Evolutionary conservation across 2,888 invertebrate species (phyloP), one percentile per base, ranked within the genome.

Genomic region (Synanthedon formicaeformis): DNA sequence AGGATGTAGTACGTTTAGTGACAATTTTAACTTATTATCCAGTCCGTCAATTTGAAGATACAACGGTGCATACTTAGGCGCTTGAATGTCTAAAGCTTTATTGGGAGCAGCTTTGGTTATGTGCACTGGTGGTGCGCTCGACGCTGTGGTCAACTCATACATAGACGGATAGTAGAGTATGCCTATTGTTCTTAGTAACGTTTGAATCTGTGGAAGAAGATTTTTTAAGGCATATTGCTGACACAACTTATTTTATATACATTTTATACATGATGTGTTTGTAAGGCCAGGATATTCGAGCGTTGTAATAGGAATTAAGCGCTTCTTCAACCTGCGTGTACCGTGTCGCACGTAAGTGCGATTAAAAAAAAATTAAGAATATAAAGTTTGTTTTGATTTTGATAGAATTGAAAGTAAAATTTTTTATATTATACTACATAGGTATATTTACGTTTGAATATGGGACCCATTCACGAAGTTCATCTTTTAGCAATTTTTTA

Each of bases 31-130:
- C 1, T 55, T 55, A 51, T 67, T 82, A 4, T 81, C 78, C 0
- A 78, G 75, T 0, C 78, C 69, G 45, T 86, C 83, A 12, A 86
- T 69, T 76, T 84, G 83, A 0, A 86, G 65, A 56, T 86, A 87
- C 0, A 86, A 50, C 0, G 87, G 87, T 1, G 67, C 66, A 1
- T 62, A 59, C 55, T 78, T 81, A 0, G 83, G 73, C 2, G 78
- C 78, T 1, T 52, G 51, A 1, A 84, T 64, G 14, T 85, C 81
- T 2, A 74, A 0, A 0, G 66, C 58, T 54, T 64, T 71, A 41
- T 64, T 68, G 3, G 57, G 48, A 0, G 62, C 50, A 0, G 57
- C 53, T 58, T 77, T 83, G 0, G 72, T 73, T 0, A 71, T 50
- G 41, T 75, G 64, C 0, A 67, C 0, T 0, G 76, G 70, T 0